phyloP scores from a whole-genome alignment of 2,113 vertebrate genomes.

The Rhinichthys klamathensis region DNA sequence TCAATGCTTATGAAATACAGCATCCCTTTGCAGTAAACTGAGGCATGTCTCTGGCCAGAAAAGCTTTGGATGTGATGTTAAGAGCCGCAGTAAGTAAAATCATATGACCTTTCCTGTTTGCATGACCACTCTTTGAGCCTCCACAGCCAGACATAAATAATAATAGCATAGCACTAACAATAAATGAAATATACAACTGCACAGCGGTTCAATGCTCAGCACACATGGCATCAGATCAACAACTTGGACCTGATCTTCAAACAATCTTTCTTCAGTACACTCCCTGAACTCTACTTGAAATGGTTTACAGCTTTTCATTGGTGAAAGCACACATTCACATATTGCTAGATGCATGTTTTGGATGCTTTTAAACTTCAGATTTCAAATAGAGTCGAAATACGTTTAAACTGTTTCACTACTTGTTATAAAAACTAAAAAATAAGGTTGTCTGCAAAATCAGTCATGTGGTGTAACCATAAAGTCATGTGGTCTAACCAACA shows the following conservation, averaged over 20 bases:
- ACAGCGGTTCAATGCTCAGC: constrained; percentile 56
- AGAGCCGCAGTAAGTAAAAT: background rate
- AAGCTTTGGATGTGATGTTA: constrained; percentile 14
- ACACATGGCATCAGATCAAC: constrained; percentile 67
- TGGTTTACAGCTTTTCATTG: constrained; percentile 1
- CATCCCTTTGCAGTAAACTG: background rate
- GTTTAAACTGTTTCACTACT: background rate
- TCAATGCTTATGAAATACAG: background rate
- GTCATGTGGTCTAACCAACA: background rate
- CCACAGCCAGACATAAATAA: constrained; percentile 61
- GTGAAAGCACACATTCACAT: background rate
- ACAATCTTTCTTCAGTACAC: constrained; percentile 22
- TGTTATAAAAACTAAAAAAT: background rate
- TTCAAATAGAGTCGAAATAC: too few relatives aligned
- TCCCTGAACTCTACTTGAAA: constrained; percentile 18
- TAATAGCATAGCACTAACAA: constrained; percentile 56
- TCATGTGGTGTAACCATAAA: background rate
- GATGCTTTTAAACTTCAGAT: background rate
- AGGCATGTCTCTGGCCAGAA: constrained; percentile 12
- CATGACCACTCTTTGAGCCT: constrained; percentile 53
- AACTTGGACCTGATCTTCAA: constrained; percentile 53
- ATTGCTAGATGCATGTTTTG: background rate
- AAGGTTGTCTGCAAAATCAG: background rate
- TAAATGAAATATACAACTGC: constrained; percentile 62
- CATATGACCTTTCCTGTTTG: constrained; percentile 39